phyloP scores from a whole-genome alignment of 2,888 invertebrate genomes.

The Xestia sexstrigata region DNA sequence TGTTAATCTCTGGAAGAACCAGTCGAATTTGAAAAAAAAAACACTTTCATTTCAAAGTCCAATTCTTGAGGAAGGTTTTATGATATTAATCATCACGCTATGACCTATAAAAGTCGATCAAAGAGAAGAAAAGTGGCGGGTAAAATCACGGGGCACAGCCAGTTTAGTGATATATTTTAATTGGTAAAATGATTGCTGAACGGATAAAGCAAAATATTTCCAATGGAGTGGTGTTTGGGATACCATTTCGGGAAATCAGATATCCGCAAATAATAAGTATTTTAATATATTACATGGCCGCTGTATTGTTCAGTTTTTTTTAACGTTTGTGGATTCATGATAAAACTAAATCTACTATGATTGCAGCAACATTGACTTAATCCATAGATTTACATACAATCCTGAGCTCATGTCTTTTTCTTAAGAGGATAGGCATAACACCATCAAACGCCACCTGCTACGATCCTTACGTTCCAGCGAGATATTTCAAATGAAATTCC shows the following conservation, averaged over 20 bases:
- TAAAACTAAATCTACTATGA: too few relatives aligned
- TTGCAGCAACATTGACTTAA: not conserved
- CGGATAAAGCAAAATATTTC: constrained; percentile 22
- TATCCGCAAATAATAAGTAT: not conserved
- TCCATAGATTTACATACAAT: not conserved
- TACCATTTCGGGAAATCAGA: not conserved
- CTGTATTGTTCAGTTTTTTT: not conserved
- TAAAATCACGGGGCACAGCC: not conserved
- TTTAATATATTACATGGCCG: not conserved
- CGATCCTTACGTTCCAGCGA: not conserved
- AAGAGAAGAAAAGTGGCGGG: not conserved
- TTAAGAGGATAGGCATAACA: not conserved
- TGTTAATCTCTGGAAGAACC: not conserved
- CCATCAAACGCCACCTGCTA: not conserved
- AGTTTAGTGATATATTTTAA: constrained; percentile 23
- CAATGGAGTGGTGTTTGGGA: not conserved
- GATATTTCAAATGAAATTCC: not conserved
- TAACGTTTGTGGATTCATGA: not conserved
- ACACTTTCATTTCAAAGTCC: too few relatives aligned
- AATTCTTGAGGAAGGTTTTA: too few relatives aligned
- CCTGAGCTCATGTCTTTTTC: not conserved
- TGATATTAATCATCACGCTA: not conserved
- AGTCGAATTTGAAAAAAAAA: not conserved
- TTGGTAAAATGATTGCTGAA: not conserved
- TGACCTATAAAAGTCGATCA: not conserved